Evolutionary conservation across 2,113 vertebrate genomes (phyloP), one percentile per base, ranked within the genome.

Genomic region (Gallinago paraguaiae): DNA sequence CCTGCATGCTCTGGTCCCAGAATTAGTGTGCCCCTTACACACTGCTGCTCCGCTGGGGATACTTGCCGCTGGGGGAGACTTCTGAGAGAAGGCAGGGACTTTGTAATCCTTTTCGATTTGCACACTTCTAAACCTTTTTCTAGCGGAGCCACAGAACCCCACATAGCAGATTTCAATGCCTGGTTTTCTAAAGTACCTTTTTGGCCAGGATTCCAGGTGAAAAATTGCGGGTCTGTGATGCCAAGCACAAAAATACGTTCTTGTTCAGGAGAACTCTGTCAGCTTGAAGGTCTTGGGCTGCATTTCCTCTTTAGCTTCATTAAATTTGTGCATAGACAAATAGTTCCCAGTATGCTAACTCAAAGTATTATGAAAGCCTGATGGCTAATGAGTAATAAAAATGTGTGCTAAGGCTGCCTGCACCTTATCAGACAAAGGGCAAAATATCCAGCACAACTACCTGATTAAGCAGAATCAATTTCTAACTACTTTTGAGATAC

Each of bases 1-100:
- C 53, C 39, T 39, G 22, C 0, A 0, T 17, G 11, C 33, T 53
- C 30, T 3, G 0, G 23, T 53, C 33, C 25, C 2, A 0, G 7
- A 11, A 13, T 13, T 2, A 1, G 37, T 3, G 0, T 23, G 25
- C 18, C 69, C 27, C 46, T 68, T 37, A 60, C 19, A 7, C 0
- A 0, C 20, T 24, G 37, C n/a, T 68, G 59, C 46, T 77, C 28
- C 0, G 0, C 17, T 0, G 0, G 18, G 25, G 28, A 45, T 41
- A 63, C 7, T 30, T 78, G 43, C 11, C 1, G 0, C 53, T 53
- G n/a, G 4, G 33, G 19, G 18, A 82, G 43, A 27, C 41, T 74
- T 72, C 30, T 69, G 24, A 59, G 48, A 74, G 48, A 78, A 74
- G 37, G 12, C 37, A 59, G 50, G 12, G 30, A 69, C 19, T 59